Base-by-base conservation (phyloP, 2,113 vertebrate species). In the Sceloporus undulatus region DNA sequence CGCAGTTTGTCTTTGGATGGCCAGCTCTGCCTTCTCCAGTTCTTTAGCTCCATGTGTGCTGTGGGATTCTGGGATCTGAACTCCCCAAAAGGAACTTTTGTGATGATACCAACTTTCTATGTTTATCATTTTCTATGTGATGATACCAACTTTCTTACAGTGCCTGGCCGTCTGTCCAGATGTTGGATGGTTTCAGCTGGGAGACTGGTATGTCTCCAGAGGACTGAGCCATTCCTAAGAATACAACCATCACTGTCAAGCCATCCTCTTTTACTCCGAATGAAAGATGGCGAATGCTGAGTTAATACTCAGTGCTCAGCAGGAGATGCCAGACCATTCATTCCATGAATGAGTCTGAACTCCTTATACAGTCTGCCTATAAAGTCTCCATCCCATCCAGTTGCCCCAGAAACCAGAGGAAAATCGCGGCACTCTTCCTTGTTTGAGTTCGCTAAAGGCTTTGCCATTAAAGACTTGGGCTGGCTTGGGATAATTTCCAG, bases 401-500 rank as follows among this genome's bases (percentile, higher is more conserved):
- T 79, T 34, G 56, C 23, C 68, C 9, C n/a, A 70, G 4, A 23
- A 27, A 14, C 0, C 2, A 1, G 1, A 21, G 5, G 8, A 27
- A 34, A 3, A 65, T 27, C 18, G 71, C 21, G 7, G 18, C 85
- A 10, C 59, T 79, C 76, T 38, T 38, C 66, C 11, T 66, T 52
- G 21, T 48, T 23, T 21, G 38, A 54, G 3, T 7, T 10, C 4
- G 11, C 42, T 48, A 48, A 48, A 48, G 42, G 38, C 68, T 8
- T 70, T 10, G 0, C 0, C 11, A 38, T 2, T 59, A 2, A 4
- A 9, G 9, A 4, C 84, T 89, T 80, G 87, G 65, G 9, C 89
- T 66, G 0, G 0, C 0, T 0, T 21, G 42, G 85, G 89, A 85
- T 81, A 70, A 92, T 11, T 83, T 16, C 88, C 95, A 94, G 89